These are phyloP conservation scores for Patella caerulea DNA, from an alignment of 2,888 invertebrate genomes.

Conservation along the genomic window DNA sequence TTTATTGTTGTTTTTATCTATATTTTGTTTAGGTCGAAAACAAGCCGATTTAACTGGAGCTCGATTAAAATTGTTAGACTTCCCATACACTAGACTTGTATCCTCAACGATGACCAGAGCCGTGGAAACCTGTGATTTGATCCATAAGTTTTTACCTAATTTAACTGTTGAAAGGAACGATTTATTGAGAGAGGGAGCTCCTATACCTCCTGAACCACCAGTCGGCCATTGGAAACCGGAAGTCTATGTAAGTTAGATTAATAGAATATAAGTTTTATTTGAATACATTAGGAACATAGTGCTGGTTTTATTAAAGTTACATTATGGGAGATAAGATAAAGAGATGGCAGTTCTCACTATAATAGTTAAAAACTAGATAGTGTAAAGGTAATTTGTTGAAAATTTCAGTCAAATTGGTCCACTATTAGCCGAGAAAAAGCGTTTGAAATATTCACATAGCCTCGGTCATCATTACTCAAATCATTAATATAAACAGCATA, in stretches of 20 bases:
- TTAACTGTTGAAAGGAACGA: constrained; percentile 76
- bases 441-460: too few species aligned
- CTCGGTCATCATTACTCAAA: too few species aligned
- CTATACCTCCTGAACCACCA: constrained; percentile 94
- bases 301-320: too few species aligned
- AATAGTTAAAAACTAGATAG: too few species aligned
- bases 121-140: constrained; percentile 89
- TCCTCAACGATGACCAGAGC: constrained; percentile 95
- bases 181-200: constrained; percentile 92
- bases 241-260: constrained; percentile 75
- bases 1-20: constrained; percentile 11
- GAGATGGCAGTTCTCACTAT: too few species aligned
- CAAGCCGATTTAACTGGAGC: constrained; percentile 91
- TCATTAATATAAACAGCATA: too few species aligned
- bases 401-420: too few species aligned
- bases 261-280: background rate
- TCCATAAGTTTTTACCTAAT: constrained; percentile 79
- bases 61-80: constrained; percentile 81
- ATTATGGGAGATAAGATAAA: too few species aligned
- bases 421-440: too few species aligned
- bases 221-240: constrained; percentile 90
- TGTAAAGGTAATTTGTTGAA: too few species aligned
- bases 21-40: constrained; percentile 77
- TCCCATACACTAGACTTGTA: constrained; percentile 85
- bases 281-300: too few species aligned